Conservation (phyloP, 2,113 vertebrate species). For the Melanocharis versteri region DNA sequence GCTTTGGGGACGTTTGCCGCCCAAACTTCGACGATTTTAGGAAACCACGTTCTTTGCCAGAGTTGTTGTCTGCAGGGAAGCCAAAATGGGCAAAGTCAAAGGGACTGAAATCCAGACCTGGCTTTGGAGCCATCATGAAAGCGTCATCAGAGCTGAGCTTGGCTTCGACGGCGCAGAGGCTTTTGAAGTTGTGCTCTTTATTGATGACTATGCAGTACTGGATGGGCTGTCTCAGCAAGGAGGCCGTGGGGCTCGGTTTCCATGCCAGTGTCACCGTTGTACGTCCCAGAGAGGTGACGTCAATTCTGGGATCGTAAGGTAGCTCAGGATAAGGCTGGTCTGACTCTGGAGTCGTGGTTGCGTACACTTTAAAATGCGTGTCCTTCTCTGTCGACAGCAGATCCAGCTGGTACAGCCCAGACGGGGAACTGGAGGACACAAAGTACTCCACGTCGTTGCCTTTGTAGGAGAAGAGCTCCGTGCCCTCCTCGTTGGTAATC, state of each 20-base stretch:
- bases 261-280: conserved; percentile 92
- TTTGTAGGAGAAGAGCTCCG: conserved; percentile 91
- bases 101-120: conserved; percentile 91
- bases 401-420: conserved; percentile 93
- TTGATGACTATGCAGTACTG: conserved; percentile 95
- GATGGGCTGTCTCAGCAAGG: conserved; percentile 85
- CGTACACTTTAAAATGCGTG: conserved; percentile 93
- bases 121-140: conserved; percentile 91
- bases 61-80: conserved; percentile 81
- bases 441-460: conserved; percentile 96
- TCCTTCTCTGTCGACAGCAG: conserved; percentile 97
- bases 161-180: conserved; percentile 91
- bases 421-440: conserved; percentile 84
- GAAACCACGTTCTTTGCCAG: conserved; percentile 78
- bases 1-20: conserved; percentile 71
- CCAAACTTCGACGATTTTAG: conserved; percentile 75
- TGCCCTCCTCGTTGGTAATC: conserved; percentile 79
- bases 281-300: conserved; percentile 88
- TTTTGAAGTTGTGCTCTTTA: conserved; percentile 98
- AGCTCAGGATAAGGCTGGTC: conserved; percentile 95
- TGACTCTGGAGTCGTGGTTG: conserved; percentile 92
- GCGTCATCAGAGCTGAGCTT: conserved; percentile 84
- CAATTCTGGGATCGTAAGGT: conserved; percentile 92
- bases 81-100: conserved; percentile 97
- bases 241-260: conserved; percentile 92